These are phyloP conservation scores for Psilanteris sp. DNA, from an alignment of 1,140 invertebrate species.

Conservation along the genomic window DNA sequence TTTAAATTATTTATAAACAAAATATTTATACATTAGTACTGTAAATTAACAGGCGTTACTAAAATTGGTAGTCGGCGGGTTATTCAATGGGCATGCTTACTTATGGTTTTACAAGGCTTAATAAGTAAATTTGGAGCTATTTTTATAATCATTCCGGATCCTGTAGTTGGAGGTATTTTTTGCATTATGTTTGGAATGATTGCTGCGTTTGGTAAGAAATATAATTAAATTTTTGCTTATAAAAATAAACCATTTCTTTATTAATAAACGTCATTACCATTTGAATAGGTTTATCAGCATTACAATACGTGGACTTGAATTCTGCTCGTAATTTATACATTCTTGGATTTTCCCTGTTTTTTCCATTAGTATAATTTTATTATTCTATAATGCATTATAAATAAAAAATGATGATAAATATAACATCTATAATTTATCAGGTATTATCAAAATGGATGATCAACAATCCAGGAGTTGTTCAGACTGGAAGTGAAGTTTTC, in stretches of 20 bases:
- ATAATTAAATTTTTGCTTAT: too few species aligned
- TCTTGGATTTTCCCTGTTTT: constrained; percentile 92
- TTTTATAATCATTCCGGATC: constrained; percentile 93
- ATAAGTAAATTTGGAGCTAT: constrained; percentile 91
- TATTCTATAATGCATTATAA: too few species aligned
- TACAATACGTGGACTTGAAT: constrained; percentile 90
- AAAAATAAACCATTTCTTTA: too few species aligned
- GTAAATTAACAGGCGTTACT: constrained; percentile 74
- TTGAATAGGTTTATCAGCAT: constrained; percentile 87
- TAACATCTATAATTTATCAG: constrained; percentile 13
- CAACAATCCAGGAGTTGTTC: constrained; percentile 18
- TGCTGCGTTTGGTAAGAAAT: constrained; percentile 84
- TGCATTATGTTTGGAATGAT: constrained; percentile 94
- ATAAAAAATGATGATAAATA: background rate
- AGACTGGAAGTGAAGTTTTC: constrained; percentile 76
- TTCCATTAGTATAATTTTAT: constrained; percentile 87
- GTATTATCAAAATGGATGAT: constrained; percentile 56
- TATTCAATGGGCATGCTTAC: constrained; percentile 87
- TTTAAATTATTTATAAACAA: too few species aligned
- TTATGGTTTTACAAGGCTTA: constrained; percentile 90
- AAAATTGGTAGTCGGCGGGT: constrained; percentile 92
- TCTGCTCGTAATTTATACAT: constrained; percentile 92
- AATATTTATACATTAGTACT: too few species aligned
- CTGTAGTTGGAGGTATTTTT: constrained; percentile 92
- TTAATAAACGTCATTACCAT: too few species aligned